Conservation (phyloP, 2,113 vertebrate genomes). For the Ciconia maguari region DNA sequence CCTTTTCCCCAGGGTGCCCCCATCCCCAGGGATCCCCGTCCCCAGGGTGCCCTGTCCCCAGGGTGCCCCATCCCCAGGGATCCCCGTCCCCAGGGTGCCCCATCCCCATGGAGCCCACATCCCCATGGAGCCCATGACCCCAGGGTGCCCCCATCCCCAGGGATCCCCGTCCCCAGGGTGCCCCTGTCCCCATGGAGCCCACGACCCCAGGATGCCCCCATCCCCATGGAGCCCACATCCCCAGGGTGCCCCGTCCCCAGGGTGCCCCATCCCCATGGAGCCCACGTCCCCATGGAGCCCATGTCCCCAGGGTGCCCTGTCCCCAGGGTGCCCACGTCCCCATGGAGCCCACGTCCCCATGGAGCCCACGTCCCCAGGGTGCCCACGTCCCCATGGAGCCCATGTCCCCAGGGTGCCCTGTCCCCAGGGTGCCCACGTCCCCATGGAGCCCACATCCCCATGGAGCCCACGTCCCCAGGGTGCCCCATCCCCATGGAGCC, state of each 20-base stretch:
- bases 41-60: neutral
- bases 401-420: neutral
- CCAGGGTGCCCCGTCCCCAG: neutral
- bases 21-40: neutral
- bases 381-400: neutral
- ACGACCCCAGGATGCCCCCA: too few species aligned
- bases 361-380: too few species aligned
- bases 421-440: neutral
- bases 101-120: neutral
- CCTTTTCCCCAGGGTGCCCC: neutral
- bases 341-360: neutral
- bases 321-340: neutral
- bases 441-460: neutral
- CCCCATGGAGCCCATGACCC: neutral
- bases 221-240: neutral
- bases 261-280: neutral
- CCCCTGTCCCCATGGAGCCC: too few species aligned
- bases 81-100: too few species aligned
- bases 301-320: neutral
- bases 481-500: neutral
- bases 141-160: too few species aligned
- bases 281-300: neutral
- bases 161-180: too few species aligned
- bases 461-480: too few species aligned
- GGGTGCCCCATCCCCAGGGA: rapidly evolving